These are phyloP conservation scores for Chymomyza costata DNA, from an alignment of 1,140 invertebrate genomes.

Conservation along the genomic window DNA sequence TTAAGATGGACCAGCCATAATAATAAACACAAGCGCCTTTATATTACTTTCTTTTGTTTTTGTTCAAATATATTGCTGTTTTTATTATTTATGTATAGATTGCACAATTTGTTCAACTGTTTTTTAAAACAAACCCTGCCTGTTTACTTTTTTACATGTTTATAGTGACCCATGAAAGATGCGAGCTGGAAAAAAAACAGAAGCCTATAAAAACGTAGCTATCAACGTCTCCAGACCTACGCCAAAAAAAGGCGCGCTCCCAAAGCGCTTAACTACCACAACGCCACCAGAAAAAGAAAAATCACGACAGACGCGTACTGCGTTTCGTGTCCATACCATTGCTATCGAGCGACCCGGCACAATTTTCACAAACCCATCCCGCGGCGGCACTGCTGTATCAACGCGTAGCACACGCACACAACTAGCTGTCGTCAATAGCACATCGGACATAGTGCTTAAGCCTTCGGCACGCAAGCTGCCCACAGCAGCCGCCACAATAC, in stretches of 20 bases:
- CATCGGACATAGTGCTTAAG: background rate
- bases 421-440: no score
- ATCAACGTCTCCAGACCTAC: no score
- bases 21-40: background rate
- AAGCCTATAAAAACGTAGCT: slow-evolving; percentile 29
- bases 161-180: slow-evolving; percentile 58
- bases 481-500: background rate
- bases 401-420: no score
- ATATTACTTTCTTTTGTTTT: slow-evolving; percentile 28
- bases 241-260: background rate
- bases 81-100: slow-evolving; percentile 9
- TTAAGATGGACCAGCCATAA: slow-evolving; percentile 7
- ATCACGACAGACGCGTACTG: no score
- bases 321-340: no score
- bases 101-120: background rate
- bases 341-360: no score
- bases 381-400: no score
- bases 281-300: background rate
- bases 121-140: no score
- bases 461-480: background rate
- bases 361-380: no score
- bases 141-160: slow-evolving; percentile 5
- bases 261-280: background rate
- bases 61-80: slow-evolving; percentile 12
- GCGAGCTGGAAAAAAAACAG: slow-evolving; percentile 58